These are phyloP conservation scores for Chironomus striatipennis DNA, from an alignment of 1,140 invertebrate genomes.

Conservation along the genomic window DNA sequence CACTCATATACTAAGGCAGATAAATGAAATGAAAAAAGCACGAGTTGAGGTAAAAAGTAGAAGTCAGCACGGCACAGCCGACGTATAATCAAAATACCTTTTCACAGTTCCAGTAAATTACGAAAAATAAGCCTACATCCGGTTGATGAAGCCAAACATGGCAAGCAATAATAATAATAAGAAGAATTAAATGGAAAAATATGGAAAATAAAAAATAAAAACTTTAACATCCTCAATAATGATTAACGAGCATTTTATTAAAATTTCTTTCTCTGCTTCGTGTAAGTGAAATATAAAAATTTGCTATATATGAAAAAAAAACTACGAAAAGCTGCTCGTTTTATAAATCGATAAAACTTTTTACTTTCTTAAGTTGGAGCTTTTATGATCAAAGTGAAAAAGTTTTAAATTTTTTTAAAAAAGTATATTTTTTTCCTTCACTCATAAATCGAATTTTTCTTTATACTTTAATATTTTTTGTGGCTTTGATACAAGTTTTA, in stretches of 20 bases:
- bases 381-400: too few species aligned
- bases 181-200: too few species aligned
- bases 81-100: background rate
- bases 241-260: slow-evolving; percentile 21
- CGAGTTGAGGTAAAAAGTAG: background rate
- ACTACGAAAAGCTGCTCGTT: background rate
- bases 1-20: background rate
- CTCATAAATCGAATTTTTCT: too few species aligned
- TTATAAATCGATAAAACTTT: slow-evolving; percentile 21
- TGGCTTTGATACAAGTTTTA: too few species aligned
- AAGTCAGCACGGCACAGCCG: background rate
- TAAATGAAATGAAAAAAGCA: background rate
- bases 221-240: slow-evolving; percentile 24
- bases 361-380: background rate
- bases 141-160: background rate
- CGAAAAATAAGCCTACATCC: slow-evolving; percentile 19
- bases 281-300: slow-evolving; percentile 11
- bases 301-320: background rate
- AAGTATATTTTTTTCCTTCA: too few species aligned
- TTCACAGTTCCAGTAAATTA: slow-evolving; percentile 21
- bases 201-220: background rate
- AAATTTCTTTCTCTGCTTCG: background rate
- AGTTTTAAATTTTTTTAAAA: too few species aligned
- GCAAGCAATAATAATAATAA: background rate
- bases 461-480: too few species aligned